Conservation (phyloP, 1,140 invertebrate species). For the Euura saliciscinereae region DNA sequence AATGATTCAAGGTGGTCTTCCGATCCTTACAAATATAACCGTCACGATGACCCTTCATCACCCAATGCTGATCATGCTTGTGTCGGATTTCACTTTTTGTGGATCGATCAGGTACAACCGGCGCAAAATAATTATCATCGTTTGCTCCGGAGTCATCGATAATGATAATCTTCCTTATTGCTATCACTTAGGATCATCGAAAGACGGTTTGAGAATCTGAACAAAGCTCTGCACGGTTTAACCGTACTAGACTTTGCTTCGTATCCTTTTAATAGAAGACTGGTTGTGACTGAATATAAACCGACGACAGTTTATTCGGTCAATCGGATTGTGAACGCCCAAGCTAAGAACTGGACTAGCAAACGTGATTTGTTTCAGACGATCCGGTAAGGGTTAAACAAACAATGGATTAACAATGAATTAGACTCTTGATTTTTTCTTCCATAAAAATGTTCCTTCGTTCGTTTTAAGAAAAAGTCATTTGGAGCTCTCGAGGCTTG, state of each 20-base stretch:
- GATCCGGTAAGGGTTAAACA: background rate
- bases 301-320: background rate
- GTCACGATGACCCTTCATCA: background rate
- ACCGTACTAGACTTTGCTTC: background rate
- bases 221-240: conserved; percentile 24
- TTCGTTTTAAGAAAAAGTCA: conserved; percentile 35
- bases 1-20: background rate
- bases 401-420: background rate
- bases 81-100: conserved; percentile 27
- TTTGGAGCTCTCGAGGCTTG: conserved; percentile 33
- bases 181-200: background rate
- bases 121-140: too few relatives aligned
- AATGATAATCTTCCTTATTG: background rate
- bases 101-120: conserved; percentile 27
- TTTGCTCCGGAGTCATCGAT: background rate
- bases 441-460: background rate
- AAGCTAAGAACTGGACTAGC: background rate
- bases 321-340: background rate
- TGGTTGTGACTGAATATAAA: too few relatives aligned
- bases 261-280: too few relatives aligned
- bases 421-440: background rate
- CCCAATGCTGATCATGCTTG: conserved; percentile 14
- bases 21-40: background rate
- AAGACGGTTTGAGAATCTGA: conserved; percentile 27
- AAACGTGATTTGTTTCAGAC: background rate